Evolutionary conservation across 2,113 vertebrate genomes (phyloP).

Genomic region (Gambusia holbrooki): DNA sequence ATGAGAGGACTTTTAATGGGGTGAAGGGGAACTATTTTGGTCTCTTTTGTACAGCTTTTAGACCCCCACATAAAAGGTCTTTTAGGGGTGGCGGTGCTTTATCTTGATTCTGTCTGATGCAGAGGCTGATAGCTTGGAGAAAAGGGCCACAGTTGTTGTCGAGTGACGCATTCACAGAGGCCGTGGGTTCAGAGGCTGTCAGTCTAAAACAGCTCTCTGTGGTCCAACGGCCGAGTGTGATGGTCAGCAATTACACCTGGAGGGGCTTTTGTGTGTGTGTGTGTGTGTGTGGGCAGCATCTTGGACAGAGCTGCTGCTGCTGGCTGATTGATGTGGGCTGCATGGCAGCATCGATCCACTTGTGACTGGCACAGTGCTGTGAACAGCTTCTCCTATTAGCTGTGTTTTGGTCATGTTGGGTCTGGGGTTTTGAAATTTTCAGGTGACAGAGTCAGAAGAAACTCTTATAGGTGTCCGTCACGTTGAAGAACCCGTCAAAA

Average conservation of each 20-base stretch:
- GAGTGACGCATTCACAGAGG: constrained; percentile 24
- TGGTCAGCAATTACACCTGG: constrained; percentile 48
- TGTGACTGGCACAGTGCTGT: constrained; percentile 24
- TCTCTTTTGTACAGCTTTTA: constrained; percentile 10
- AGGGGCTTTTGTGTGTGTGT: constrained; percentile 13
- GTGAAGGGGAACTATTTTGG: background rate
- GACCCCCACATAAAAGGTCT: constrained; percentile 11
- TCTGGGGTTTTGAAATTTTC: background rate
- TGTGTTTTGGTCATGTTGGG: background rate
- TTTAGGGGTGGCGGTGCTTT: constrained; percentile 30
- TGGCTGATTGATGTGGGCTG: constrained; percentile 60
- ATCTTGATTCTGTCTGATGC: constrained; percentile 35
- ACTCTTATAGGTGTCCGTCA: background rate
- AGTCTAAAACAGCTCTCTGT: constrained; percentile 23
- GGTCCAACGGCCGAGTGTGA: constrained; percentile 49
- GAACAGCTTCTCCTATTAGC: background rate
- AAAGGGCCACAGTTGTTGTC: constrained; percentile 22
- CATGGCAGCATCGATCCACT: constrained; percentile 45
- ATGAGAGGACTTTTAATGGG: background rate
- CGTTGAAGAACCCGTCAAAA: background rate
- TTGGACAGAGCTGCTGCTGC: constrained; percentile 30
- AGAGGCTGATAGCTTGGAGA: constrained; percentile 39
- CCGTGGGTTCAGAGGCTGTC: constrained; percentile 36
- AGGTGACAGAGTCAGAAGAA: background rate
- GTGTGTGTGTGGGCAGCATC: constrained; percentile 19